Evolutionary conservation across 2,113 vertebrate genomes (phyloP), one percentile per base, ranked within the genome.

Genomic region (Callocephalon fimbriatum): DNA sequence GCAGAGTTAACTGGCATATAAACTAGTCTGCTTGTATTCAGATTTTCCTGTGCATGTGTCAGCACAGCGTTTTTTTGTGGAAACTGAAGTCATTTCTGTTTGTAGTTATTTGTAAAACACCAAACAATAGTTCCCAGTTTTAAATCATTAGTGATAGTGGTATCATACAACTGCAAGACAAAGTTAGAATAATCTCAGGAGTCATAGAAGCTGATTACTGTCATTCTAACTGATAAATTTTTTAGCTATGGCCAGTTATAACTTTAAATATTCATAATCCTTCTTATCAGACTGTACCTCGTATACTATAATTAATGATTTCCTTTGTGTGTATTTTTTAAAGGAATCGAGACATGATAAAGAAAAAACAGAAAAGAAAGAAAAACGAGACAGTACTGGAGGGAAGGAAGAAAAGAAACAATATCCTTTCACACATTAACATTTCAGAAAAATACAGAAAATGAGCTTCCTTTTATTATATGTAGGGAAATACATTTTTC

Each of bases 371-470:
- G 99, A 98, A 93, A 99, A 99, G 97, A 99, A 99, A 93, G 98
- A 99, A 88, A 99, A 99, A 97, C 98, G 99, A 48, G 99, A 98
- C 66, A 99, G 98, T 95, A 98, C 98, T 96, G 99, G 98, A 78
- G 98, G 98, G 94, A 99, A 99, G 97, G 98, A 99, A 98, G 98
- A 99, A 97, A 98, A 99, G 98, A 99, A 99, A 98, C 99, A 99
- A 99, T 99, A 99, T 99, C 99, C 98, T 99, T 99, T 98, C 93
- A 40, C 32, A 45, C 8, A 27, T 2, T 16, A 65, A 8, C 5
- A 18, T 56, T 88, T 54, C n/a, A 29, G 20, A 68, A 71, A 48
- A 91, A 51, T n/a, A 45, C 4, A 62, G 25, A 40, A 80, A 78
- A 92, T 8, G 1, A 87, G 7, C 8, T 86, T 88, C 6, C 1